Evolutionary conservation across 2,888 invertebrate species (phyloP).

Genomic region (Sminthurinus aureus): DNA sequence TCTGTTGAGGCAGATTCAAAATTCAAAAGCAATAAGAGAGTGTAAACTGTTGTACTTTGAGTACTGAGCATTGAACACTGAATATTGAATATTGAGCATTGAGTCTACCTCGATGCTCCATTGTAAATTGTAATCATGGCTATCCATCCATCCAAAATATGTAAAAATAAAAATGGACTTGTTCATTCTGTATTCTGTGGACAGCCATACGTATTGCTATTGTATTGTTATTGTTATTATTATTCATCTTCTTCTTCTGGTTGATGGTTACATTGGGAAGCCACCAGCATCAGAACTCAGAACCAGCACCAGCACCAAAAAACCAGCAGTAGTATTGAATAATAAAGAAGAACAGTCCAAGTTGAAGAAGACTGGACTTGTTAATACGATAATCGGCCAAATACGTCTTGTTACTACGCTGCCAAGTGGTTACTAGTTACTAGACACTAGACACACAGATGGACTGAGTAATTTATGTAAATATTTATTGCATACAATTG

Average conservation of each 20-base stretch:
- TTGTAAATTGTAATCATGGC: no score
- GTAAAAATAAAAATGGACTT: not conserved
- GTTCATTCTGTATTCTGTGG: not conserved
- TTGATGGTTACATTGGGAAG: no score
- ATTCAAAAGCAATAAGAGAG: not conserved
- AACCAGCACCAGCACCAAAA: no score
- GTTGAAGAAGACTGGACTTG: constrained; percentile 32
- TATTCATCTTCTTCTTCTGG: no score
- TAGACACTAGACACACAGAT: not conserved
- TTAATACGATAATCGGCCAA: constrained; percentile 41
- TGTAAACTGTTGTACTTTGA: not conserved
- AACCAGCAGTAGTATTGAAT: not conserved
- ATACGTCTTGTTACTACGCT: constrained; percentile 18
- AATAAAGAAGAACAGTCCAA: not conserved
- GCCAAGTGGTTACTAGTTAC: constrained; percentile 18
- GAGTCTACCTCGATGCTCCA: no score
- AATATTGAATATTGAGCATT: no score
- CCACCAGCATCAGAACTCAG: no score
- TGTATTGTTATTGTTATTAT: no score
- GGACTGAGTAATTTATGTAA: constrained; percentile 35
- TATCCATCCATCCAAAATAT: not conserved
- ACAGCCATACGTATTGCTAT: not conserved
- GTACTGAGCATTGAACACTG: not conserved
- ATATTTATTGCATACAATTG: constrained; percentile 36
- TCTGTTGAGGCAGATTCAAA: not conserved